A percentile compares a stretch with the other conserved stretches of the same genome.
phyloP scores from a whole-genome alignment of 2,797 vertebrate genomes.

The Chromobotia macracanthus region DNA sequence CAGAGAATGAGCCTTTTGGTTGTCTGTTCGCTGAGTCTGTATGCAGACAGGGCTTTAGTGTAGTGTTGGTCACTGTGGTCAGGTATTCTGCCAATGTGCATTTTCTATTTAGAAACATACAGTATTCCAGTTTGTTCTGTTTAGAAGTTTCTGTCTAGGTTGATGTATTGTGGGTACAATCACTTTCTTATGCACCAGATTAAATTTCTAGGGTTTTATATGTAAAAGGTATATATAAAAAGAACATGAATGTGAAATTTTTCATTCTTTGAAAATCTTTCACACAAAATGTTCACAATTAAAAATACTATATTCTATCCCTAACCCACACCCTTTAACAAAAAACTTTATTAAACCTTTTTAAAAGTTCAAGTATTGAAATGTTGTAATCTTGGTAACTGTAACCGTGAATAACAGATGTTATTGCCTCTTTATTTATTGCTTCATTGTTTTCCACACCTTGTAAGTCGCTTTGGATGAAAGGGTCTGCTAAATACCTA shows the following conservation, averaged over 20 bases:
- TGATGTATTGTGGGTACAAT: background rate
- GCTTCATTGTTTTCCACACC: no score
- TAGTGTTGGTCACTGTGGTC: conserved; percentile 8
- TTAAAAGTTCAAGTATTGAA: no score
- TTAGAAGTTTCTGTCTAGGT: background rate
- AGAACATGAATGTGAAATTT: background rate
- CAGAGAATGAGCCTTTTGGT: background rate
- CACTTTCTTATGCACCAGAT: background rate
- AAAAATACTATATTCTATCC: no score
- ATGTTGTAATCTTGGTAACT: no score
- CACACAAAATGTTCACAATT: background rate
- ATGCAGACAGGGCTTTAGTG: background rate
- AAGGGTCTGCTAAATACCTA: no score
- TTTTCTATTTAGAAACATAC: background rate
- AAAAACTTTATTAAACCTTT: no score
- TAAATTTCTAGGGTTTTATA: background rate
- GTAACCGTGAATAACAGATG: no score
- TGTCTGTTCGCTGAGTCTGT: background rate
- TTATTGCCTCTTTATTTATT: no score
- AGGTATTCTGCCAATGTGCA: conserved; percentile 16
- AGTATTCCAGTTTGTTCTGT: background rate
- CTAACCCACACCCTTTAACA: no score
- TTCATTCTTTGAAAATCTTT: background rate
- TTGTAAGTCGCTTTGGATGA: no score
- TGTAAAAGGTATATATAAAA: background rate